Base-by-base conservation (phyloP, 2,888 invertebrate genomes). In the Amphimallon solstitiale region DNA sequence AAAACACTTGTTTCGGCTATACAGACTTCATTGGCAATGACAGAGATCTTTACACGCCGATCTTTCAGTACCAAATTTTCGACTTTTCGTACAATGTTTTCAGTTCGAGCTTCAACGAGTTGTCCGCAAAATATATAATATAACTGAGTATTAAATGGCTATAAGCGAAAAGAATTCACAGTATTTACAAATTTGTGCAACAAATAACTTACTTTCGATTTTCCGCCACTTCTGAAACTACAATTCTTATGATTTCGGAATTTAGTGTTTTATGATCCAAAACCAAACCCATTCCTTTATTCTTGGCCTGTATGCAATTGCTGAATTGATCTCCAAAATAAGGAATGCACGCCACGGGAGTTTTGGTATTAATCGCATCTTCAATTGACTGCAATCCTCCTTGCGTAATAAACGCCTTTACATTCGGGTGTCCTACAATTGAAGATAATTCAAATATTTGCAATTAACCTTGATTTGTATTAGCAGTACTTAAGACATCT, bases 321-420 rank as follows among this genome's bases (percentile, higher is more conserved):
- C 68, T 65, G 19, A 51, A 40, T 60, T 74, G 73, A 68, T 85
- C 84, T 0, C 77, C 80, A 7, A 81, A 70, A 74, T 84, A 80
- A 5, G 83, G 83, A 37, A 84, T 74, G 3, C 79, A 83, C 4
- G 84, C 74, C 0, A 84, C 65, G 1, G 84, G 84, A 0, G 83
- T 81, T 40, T 78, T 80, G 2, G 80, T 80, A 15, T 74, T 76
- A 9, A 84, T 78, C 1, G 84, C 80, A 68, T 85, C 84, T 15
- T 83, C 82, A 0, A 81, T 77, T 0, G 84, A 84, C 56, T 84
- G 84, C 1, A 83, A 68, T 1, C 85, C 85, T 48, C 83, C 83
- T 78, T 84, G 85, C 0, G 82, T 83, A 43, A 84, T 80, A 60
- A 85, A 85, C 1, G 83, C 60, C 67, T 84, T 85, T 0, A 85